phyloP scores from a whole-genome alignment of 2,797 vertebrate species.

The Gambelia wislizenii region DNA sequence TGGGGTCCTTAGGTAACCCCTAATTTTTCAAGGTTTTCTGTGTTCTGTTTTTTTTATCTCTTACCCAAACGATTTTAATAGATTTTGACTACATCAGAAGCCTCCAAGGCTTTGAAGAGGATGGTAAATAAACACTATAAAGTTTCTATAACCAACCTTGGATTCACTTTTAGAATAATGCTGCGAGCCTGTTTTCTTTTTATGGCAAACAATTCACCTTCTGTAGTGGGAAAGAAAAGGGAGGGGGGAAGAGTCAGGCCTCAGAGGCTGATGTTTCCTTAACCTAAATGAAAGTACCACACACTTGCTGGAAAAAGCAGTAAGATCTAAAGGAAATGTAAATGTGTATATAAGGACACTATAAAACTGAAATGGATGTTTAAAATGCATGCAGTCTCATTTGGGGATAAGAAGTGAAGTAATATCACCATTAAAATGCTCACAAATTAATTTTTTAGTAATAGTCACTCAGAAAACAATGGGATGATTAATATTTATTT shows the following conservation, averaged over 20 bases:
- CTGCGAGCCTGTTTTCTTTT: not conserved
- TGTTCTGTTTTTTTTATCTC: not conserved
- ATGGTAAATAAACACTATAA: constrained; percentile 9
- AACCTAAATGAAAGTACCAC: constrained; percentile 28
- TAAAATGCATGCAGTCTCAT: constrained; percentile 34
- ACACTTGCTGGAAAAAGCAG: constrained; percentile 12
- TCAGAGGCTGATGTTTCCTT: constrained; percentile 29
- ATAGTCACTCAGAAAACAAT: constrained; percentile 36
- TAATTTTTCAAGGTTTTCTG: not conserved
- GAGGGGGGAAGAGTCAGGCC: constrained; percentile 24
- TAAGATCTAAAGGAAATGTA: constrained; percentile 32
- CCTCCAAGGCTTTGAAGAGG: not conserved
- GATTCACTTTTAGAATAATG: not conserved
- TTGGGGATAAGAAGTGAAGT: constrained; percentile 34
- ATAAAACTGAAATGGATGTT: not conserved
- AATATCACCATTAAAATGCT: not conserved
- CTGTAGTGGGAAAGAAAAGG: constrained; percentile 17
- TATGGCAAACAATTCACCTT: constrained; percentile 21
- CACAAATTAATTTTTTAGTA: not conserved
- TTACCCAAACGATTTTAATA: not conserved
- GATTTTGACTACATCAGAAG: not conserved
- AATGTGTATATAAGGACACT: constrained; percentile 15
- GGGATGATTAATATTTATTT: constrained; percentile 43
- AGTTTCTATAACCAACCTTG: not conserved
- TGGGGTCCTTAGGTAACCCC: not conserved